Conservation (phyloP, 2,888 invertebrate genomes). For the Spodoptera littoralis region DNA sequence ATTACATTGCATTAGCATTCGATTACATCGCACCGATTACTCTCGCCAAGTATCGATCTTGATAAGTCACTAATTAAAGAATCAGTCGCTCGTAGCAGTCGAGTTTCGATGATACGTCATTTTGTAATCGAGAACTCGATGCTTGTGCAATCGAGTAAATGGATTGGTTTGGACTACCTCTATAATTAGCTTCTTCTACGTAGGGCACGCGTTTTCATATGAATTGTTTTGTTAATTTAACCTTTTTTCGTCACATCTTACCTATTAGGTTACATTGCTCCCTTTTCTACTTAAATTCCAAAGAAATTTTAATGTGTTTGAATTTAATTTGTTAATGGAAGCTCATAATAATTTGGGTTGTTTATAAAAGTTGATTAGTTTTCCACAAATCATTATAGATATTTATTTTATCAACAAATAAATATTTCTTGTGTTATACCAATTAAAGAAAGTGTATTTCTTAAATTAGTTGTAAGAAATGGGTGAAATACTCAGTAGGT, state of each 20-base stretch:
- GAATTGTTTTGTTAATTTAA: constrained; percentile 67
- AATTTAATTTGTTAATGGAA: constrained; percentile 42
- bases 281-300: constrained; percentile 35
- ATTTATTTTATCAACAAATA: too few relatives aligned
- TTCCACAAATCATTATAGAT: constrained; percentile 2
- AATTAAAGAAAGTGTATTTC: too few relatives aligned
- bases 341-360: constrained; percentile 30
- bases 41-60: constrained; percentile 75
- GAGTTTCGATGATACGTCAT: constrained; percentile 74
- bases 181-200: constrained; percentile 81
- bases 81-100: constrained; percentile 64
- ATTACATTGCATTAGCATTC: constrained; percentile 74
- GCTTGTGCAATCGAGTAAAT: constrained; percentile 82
- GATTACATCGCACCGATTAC: constrained; percentile 76
- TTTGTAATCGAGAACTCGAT: constrained; percentile 79
- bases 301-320: constrained; percentile 37
- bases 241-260: constrained; percentile 61
- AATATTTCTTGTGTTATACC: too few relatives aligned
- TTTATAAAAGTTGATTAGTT: constrained; percentile 23
- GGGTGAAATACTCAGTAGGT: too few relatives aligned
- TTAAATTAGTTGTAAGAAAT: too few relatives aligned
- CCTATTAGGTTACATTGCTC: constrained; percentile 64
- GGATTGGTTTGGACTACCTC: constrained; percentile 81
- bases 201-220: constrained; percentile 73
- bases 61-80: constrained; percentile 81